Percentiles rank a stretch among this genome's conserved stretches.
Conservation (phyloP, 1,140 invertebrate genomes). For the Bombyx mori region ASM3026992v2 NC_085111.1:12595501-12596000, state of each 20-base stretch:
- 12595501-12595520: no score
- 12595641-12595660: constrained; percentile 43
- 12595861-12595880: constrained; percentile 12
- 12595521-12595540: no score
- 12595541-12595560: no score
- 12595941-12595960: no score
- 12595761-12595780: constrained; percentile 64
- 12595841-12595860: constrained; percentile 24
- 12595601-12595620: constrained; percentile 14
- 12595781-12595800: constrained; percentile 47
- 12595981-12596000: no score
- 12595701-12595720: constrained; percentile 29
- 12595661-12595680: constrained; percentile 38
- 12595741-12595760: constrained; percentile 64
- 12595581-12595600: no score
- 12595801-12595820: constrained; percentile 25
- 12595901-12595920: no score
- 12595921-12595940: no score
- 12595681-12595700: constrained; percentile 32
- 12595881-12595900: background rate
- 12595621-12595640: constrained; percentile 21
- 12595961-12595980: no score
- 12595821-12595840: constrained; percentile 28
- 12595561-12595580: no score
- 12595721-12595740: constrained; percentile 29